Conservation (phyloP, 2,797 vertebrate genomes). For the Pipistrellus pygmaeus region DNA sequence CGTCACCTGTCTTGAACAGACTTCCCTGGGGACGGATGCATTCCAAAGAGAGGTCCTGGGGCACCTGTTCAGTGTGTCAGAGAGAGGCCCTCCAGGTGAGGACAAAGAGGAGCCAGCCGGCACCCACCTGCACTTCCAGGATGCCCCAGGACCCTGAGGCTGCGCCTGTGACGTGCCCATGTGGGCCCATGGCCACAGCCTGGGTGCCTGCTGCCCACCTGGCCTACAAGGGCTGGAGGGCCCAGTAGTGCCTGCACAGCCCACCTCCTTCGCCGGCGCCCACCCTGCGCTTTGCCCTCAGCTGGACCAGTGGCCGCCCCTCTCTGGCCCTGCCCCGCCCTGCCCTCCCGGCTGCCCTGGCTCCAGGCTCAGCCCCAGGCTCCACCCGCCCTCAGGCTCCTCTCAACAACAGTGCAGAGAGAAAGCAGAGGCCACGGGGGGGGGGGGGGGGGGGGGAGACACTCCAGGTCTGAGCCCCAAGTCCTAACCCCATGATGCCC, state of each 20-base stretch:
- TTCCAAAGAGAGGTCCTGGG: not conserved
- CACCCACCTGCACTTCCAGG: too few relatives aligned
- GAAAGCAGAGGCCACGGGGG: not conserved
- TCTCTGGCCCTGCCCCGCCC: too few relatives aligned
- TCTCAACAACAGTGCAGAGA: not conserved
- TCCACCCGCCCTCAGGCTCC: not conserved
- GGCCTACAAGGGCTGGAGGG: not conserved
- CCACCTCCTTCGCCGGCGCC: not conserved
- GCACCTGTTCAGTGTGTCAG: not conserved
- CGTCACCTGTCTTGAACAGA: not conserved
- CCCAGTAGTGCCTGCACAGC: not conserved
- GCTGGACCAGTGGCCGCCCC: not conserved
- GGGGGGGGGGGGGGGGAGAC: not conserved
- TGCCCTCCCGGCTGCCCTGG: too few relatives aligned
- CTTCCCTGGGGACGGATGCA: not conserved
- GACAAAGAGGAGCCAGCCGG: not conserved
- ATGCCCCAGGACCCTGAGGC: too few relatives aligned
- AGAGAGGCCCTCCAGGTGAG: not conserved
- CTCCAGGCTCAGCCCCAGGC: not conserved
- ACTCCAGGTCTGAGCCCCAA: not conserved
- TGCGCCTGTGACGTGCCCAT: fast-evolving
- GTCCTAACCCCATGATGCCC: not conserved
- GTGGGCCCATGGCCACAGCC: not conserved
- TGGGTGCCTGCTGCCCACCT: not conserved
- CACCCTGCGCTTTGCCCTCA: not conserved